These are phyloP conservation scores for Eunapius fragilis DNA, from an alignment of 37 sponge, comb jelly and placozoan genomes.

Conservation along the genomic window DNA sequence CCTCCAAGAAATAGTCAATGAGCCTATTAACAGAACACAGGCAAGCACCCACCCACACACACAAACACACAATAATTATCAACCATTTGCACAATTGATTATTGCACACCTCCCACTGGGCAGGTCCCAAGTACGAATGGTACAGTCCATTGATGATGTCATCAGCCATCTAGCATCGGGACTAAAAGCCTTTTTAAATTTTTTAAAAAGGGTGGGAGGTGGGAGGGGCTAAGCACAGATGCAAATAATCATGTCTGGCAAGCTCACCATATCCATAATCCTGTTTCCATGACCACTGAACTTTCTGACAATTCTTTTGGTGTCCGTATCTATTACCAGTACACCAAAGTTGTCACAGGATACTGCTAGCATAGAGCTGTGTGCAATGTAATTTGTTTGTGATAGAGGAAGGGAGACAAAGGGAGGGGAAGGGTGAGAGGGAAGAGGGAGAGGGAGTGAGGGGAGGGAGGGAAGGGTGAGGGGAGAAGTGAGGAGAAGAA, in stretches of 20 bases:
- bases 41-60: neutral
- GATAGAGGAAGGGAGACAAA: neutral
- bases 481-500: too few relatives aligned
- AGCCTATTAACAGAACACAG: conserved; percentile 37
- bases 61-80: neutral
- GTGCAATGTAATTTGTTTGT: neutral
- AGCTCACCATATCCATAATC: conserved; percentile 87
- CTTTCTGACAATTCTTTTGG: conserved; percentile 68
- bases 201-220: too few relatives aligned
- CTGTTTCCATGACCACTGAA: conserved; percentile 80
- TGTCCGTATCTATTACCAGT: conserved; percentile 88
- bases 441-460: too few relatives aligned
- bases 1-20: conserved; percentile 86
- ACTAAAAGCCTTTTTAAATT: conserved; percentile 67
- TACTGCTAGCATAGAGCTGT: conserved; percentile 83
- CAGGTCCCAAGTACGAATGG: conserved; percentile 93
- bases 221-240: neutral
- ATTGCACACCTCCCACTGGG: conserved; percentile 77
- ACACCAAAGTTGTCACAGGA: conserved; percentile 81
- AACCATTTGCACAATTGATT: neutral
- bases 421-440: too few relatives aligned
- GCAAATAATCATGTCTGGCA: too few relatives aligned
- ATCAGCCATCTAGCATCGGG: conserved; percentile 90
- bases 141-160: conserved; percentile 77
- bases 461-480: too few relatives aligned